Conservation (phyloP, 1,140 invertebrate species). For the Drosophila melanogaster region DNA sequence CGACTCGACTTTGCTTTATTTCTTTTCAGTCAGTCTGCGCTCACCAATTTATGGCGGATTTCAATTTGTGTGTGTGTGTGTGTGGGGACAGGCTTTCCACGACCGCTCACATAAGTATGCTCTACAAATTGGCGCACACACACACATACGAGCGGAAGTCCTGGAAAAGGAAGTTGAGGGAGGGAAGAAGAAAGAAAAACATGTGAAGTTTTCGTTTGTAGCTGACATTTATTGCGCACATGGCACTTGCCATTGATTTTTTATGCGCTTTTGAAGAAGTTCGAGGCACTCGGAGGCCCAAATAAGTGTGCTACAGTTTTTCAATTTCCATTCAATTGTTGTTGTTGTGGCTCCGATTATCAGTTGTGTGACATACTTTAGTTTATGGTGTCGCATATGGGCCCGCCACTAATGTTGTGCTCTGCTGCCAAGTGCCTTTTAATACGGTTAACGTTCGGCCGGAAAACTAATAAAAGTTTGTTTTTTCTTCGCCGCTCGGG, state of each 20-base stretch:
- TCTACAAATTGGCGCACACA: constrained; percentile 41
- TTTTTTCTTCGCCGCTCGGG: constrained; percentile 23
- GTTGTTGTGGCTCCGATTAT: constrained; percentile 41
- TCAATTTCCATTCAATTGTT: constrained; percentile 52
- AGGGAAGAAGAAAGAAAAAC: constrained; percentile 11
- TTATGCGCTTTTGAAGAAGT: constrained; percentile 78
- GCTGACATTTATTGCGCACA: constrained; percentile 79
- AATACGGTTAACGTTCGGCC: constrained; percentile 66
- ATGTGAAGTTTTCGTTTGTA: constrained; percentile 71
- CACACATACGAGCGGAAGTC: constrained; percentile 33
- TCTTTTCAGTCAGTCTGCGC: constrained; percentile 55
- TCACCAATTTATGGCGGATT: constrained; percentile 74
- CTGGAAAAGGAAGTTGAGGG: constrained; percentile 12
- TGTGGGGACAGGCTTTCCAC: constrained; percentile 7
- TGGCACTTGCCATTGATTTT: constrained; percentile 77
- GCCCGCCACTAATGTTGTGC: constrained; percentile 46
- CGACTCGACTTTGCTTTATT: constrained; percentile 56
- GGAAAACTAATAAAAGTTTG: constrained; percentile 72
- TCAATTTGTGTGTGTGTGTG: constrained; percentile 58
- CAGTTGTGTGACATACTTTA: constrained; percentile 29
- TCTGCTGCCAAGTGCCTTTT: constrained; percentile 59
- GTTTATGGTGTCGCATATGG: constrained; percentile 24
- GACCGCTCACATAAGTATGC: constrained; percentile 57
- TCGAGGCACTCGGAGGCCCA: constrained; percentile 42
- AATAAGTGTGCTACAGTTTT: constrained; percentile 67